Evolutionary conservation across 2,888 invertebrate genomes (phyloP), one percentile per base, ranked within the genome.

Genomic region (Cancer borealis): DNA sequence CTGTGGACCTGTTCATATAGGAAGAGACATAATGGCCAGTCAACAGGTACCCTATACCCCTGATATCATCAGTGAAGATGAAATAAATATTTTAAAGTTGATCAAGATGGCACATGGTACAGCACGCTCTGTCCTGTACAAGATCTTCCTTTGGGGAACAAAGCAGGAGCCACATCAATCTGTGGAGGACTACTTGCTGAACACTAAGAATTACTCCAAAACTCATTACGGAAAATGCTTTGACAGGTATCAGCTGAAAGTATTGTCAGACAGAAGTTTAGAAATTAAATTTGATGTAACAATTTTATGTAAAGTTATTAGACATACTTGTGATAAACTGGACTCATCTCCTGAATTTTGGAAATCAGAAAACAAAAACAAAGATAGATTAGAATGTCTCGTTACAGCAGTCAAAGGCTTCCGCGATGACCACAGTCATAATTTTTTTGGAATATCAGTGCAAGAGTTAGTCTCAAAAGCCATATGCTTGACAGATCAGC

Each of bases 1-100:
- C 66, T n/a, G 66, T n/a, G 66, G 66, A 21, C 5, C n/a, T 73
- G 21, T n/a, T 54, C 54, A 60, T 12, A 30, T 6, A 49, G 4
- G 6, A 54, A 90, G 54, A 17, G 54, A 54, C 90, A 90, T 26
- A 39, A 60, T 54, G 60, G 60, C 54, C 30, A 17, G 17, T 21
- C 60, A 39, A 60, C 12, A 90, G 49, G 39, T 73, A 14, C 60
- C 45, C 26, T 49, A 26, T n/a, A 26, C 54, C 10, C 88, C 88
- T 49, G 92, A 92, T 92, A 60, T 54, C 12, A 88, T 92, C 46
- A 87, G 87, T 92, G 88, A 92, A 10, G 92, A 92, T 39, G 92
- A 92, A 39, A 60, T 54, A 26, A 92, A 88, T 60, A 47, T 49
- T 88, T 88, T 92, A 45, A 87, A 88, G 60, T 60, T 92, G 12